These are phyloP conservation scores for Oryzias melastigma DNA, from an alignment of 2,113 vertebrate genomes.

Conservation along the genomic window DNA sequence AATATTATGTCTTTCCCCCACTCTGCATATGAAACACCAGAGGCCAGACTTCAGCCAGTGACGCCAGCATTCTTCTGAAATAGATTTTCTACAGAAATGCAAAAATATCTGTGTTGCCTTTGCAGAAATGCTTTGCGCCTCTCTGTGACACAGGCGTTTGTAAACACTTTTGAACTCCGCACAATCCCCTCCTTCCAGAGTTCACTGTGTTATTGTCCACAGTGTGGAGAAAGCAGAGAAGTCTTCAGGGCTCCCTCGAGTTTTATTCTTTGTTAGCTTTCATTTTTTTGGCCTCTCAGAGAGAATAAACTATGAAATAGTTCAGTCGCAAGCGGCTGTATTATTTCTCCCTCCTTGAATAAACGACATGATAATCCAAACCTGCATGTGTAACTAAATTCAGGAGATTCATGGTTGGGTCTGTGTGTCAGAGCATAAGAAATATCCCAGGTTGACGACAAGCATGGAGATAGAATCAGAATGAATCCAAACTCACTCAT, in stretches of 20 bases:
- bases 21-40: constrained; percentile 36
- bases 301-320: constrained; percentile 58
- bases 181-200: constrained; percentile 40
- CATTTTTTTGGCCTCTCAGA: constrained; percentile 54
- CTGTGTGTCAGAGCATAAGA: constrained; percentile 32
- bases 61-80: constrained; percentile 18
- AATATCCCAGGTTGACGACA: constrained; percentile 1
- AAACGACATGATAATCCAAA: constrained; percentile 29
- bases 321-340: constrained; percentile 55
- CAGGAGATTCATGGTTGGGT: constrained; percentile 26
- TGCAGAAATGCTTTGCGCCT: constrained; percentile 6
- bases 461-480: constrained; percentile 1
- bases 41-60: constrained; percentile 26
- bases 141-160: constrained; percentile 9
- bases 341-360: constrained; percentile 55
- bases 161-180: constrained; percentile 52
- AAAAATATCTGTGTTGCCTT: constrained; percentile 21
- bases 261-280: constrained; percentile 61
- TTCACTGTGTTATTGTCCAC: constrained; percentile 41
- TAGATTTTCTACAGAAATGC: constrained; percentile 17
- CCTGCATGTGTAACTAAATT: constrained; percentile 25
- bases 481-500: constrained; percentile 76
- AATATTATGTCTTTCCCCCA: constrained; percentile 30
- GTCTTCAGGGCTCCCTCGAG: constrained; percentile 43
- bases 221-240: constrained; percentile 22